These are phyloP conservation scores for Chaetodon trifasciatus DNA, from an alignment of 2,797 vertebrate species.

Conservation along the genomic window DNA sequence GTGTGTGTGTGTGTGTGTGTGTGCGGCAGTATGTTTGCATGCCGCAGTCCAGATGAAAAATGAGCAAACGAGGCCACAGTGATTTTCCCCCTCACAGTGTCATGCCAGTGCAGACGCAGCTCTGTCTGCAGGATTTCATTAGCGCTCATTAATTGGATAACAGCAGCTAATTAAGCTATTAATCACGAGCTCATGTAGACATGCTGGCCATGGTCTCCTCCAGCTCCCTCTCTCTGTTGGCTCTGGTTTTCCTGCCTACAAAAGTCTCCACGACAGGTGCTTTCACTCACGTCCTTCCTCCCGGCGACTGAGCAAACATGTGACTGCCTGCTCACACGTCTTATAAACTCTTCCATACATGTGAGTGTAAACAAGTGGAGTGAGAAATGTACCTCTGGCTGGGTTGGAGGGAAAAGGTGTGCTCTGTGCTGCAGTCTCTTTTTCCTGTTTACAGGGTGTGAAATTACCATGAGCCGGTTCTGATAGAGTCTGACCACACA, in stretches of 20 bases:
- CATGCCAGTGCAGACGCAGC: constrained; percentile 33
- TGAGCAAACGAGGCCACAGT: constrained; percentile 14
- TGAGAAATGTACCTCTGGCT: constrained; percentile 16
- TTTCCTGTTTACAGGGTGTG: constrained; percentile 53
- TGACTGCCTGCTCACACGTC: neutral
- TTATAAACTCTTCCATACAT: neutral
- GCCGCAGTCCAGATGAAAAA: constrained; percentile 36
- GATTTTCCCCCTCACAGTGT: constrained; percentile 34
- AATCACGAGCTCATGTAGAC: constrained; percentile 52
- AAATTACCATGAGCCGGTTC: constrained; percentile 47
- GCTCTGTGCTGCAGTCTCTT: neutral
- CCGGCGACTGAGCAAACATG: neutral
- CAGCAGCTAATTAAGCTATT: constrained; percentile 61
- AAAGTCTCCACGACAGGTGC: neutral
- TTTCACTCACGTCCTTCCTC: neutral
- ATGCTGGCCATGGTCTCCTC: constrained; percentile 10
- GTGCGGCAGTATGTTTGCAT: neutral
- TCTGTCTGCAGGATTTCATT: constrained; percentile 56
- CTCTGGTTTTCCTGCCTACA: too few relatives aligned
- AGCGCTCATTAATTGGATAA: constrained; percentile 59
- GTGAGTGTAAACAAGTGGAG: constrained; percentile 5
- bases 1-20: constrained; percentile 8
- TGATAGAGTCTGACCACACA: constrained; percentile 38
- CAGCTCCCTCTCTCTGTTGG: neutral
- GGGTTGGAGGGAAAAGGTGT: constrained; percentile 8